phyloP scores from a whole-genome alignment of 1,140 invertebrate genomes.

The Camponotus vicinus region DNA sequence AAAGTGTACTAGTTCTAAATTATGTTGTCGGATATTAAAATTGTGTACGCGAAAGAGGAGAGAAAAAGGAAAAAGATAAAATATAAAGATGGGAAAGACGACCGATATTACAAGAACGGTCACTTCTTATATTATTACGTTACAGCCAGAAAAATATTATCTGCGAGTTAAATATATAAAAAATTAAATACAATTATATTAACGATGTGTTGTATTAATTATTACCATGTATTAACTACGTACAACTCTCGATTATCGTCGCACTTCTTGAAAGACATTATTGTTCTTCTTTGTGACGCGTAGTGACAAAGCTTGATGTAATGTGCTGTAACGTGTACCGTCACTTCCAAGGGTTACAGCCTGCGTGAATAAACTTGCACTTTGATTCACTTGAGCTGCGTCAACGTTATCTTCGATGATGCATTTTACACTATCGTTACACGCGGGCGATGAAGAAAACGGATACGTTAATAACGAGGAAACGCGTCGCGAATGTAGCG shows the following conservation, averaged over 20 bases:
- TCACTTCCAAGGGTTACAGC: conserved; percentile 39
- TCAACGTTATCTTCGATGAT: conserved; percentile 29
- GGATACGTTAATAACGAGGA: conserved; percentile 1
- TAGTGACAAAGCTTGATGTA: background rate
- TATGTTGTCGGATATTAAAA: conserved; percentile 25
- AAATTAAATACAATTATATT: background rate
- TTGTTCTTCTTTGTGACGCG: conserved; percentile 18
- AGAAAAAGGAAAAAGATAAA: background rate
- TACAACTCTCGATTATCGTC: background rate
- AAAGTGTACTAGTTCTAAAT: conserved; percentile 15
- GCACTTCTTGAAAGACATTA: background rate
- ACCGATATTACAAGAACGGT: background rate
- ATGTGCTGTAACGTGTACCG: conserved; percentile 39
- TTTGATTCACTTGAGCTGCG: conserved; percentile 37
- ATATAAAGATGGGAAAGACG: background rate
- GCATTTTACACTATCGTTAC: conserved; percentile 1
- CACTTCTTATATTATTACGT: background rate
- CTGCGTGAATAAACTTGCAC: conserved; percentile 48
- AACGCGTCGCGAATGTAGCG: background rate
- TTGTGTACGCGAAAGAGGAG: background rate
- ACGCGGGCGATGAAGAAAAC: background rate
- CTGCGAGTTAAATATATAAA: background rate
- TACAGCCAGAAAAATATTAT: background rate
- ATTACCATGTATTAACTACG: background rate
- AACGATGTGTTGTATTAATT: background rate